Conservation (phyloP, 2,113 vertebrate species). For the Dicerorhinus sumatrensis region DNA sequence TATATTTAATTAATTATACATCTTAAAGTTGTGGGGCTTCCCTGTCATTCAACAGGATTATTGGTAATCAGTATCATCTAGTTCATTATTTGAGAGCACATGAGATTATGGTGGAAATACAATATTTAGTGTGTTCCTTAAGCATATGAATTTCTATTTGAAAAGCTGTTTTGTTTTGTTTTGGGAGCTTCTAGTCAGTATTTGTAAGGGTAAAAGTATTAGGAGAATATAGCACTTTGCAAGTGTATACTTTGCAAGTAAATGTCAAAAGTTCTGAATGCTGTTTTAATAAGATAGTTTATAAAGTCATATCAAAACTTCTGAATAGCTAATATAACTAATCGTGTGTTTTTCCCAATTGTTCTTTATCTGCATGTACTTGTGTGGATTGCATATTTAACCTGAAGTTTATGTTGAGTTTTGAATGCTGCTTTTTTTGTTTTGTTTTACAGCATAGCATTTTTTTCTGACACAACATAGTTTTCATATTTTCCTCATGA, state of each 20-base stretch:
- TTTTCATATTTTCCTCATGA: background rate
- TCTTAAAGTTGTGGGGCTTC: background rate
- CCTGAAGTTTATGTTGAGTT: background rate
- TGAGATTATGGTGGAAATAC: background rate
- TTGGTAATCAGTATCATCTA: background rate
- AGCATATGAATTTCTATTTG: background rate
- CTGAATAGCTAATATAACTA: background rate
- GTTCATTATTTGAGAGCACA: slow-evolving; percentile 2
- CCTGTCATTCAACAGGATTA: background rate
- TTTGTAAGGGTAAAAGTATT: background rate
- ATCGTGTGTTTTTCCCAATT: background rate
- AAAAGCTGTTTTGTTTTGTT: background rate
- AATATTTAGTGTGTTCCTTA: background rate
- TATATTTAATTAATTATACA: background rate
- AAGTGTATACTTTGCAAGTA: background rate
- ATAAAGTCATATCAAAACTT: background rate
- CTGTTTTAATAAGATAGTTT: background rate
- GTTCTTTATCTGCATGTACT: background rate
- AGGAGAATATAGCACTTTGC: background rate
- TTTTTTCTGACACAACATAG: background rate
- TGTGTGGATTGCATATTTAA: background rate
- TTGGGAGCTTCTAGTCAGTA: background rate
- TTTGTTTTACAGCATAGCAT: background rate
- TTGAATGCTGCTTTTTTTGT: background rate
- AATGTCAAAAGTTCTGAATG: background rate